Conservation (phyloP, 2,888 invertebrate genomes). For the Mesorhabditis spiculigera region DNA sequence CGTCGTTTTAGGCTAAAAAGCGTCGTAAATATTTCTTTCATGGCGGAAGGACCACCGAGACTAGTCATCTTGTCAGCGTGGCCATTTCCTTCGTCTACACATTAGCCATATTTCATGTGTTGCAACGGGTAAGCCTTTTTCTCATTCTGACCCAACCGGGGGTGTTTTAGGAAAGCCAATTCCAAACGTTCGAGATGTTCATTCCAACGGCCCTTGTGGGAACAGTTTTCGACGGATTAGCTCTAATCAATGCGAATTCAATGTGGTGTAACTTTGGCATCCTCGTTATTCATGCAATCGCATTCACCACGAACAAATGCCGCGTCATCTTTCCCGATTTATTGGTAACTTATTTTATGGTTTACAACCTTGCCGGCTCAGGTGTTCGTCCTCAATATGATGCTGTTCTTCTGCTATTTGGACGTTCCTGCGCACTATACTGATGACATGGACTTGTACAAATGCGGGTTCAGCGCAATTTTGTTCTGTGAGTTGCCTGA, state of each 20-base stretch:
- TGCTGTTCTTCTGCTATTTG: not conserved
- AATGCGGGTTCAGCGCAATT: not conserved
- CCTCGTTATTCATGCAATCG: not conserved
- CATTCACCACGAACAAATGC: conserved; percentile 13
- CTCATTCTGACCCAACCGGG: not conserved
- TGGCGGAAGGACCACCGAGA: not conserved
- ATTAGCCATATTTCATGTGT: not conserved
- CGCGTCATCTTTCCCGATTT: conserved; percentile 29
- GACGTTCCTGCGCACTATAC: not conserved
- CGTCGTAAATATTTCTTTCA: not conserved
- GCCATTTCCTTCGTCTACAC: not conserved
- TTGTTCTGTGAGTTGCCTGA: not conserved
- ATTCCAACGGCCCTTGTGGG: too few relatives aligned
- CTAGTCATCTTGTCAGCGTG: not conserved
- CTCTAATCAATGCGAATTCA: not conserved
- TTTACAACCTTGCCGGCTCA: conserved; percentile 13
- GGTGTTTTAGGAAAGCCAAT: too few relatives aligned
- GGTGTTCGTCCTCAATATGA: not conserved
- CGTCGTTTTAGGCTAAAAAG: not conserved
- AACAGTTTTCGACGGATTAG: too few relatives aligned
- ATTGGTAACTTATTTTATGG: conserved; percentile 17
- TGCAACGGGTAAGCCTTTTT: not conserved
- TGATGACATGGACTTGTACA: not conserved
- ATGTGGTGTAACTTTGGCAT: not conserved
- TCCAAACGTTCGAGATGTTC: too few relatives aligned